phyloP scores from a whole-genome alignment of 2,797 vertebrate species.

The Phoebastria nigripes region DNA sequence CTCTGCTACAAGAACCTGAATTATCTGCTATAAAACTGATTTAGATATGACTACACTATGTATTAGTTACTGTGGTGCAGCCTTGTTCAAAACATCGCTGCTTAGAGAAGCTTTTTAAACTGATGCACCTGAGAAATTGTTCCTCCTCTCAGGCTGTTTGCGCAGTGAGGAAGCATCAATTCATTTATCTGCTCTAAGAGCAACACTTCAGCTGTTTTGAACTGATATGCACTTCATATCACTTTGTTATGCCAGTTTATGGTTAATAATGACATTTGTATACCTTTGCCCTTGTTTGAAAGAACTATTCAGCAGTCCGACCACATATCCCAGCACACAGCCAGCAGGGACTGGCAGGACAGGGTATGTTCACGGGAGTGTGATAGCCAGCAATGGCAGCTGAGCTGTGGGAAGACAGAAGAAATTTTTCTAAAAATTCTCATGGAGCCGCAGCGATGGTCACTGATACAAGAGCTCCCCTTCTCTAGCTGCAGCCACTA shows the following conservation, averaged over 20 bases:
- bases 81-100: neutral
- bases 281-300: neutral
- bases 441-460: rapidly evolving
- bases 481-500: neutral
- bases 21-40: neutral
- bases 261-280: neutral
- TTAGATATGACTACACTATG: neutral
- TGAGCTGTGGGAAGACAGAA: neutral
- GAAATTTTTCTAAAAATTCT: neutral
- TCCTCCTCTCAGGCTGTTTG: neutral
- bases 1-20: neutral
- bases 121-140: neutral
- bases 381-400: neutral
- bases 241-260: neutral
- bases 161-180: neutral
- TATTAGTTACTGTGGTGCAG: neutral
- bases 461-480: neutral
- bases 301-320: neutral
- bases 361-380: rapidly evolving
- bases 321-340: neutral
- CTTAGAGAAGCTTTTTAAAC: neutral
- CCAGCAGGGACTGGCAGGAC: neutral
- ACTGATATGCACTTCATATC: neutral
- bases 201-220: neutral
- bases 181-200: neutral